Evolutionary conservation across 2,888 invertebrate species (phyloP).

Genomic region (Sarcophaga rosellei): DNA sequence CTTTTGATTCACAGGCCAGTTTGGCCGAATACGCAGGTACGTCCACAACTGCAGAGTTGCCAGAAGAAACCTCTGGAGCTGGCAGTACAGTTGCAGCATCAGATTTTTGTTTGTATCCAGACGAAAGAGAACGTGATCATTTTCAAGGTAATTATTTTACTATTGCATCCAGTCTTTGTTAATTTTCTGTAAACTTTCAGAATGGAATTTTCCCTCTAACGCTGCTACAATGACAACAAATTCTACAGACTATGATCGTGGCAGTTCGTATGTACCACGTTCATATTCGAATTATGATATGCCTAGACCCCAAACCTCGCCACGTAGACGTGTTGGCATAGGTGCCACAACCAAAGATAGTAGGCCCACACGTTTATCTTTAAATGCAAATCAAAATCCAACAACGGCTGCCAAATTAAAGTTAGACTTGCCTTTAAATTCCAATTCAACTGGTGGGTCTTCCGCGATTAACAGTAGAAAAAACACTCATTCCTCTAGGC

Average conservation of each 20-base stretch:
- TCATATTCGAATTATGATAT: slow-evolving; percentile 80
- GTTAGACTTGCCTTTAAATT: slow-evolving; percentile 75
- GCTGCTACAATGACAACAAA: slow-evolving; percentile 62
- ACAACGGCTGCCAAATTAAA: slow-evolving; percentile 74
- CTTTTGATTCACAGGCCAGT: slow-evolving; percentile 82
- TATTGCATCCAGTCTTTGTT: background rate
- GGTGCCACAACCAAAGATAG: slow-evolving; percentile 61
- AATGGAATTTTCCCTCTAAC: slow-evolving; percentile 59
- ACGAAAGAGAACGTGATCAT: slow-evolving; percentile 59
- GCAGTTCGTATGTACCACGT: slow-evolving; percentile 77
- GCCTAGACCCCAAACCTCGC: slow-evolving; percentile 71
- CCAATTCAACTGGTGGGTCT: slow-evolving; percentile 50
- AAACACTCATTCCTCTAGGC: slow-evolving; percentile 52
- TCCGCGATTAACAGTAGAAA: slow-evolving; percentile 53
- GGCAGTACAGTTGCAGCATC: slow-evolving; percentile 22
- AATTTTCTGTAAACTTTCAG: slow-evolving; percentile 67
- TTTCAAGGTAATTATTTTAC: slow-evolving; percentile 55
- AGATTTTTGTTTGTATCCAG: slow-evolving; percentile 62
- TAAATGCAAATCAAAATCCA: slow-evolving; percentile 69
- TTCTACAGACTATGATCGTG: slow-evolving; percentile 67
- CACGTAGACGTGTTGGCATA: slow-evolving; percentile 68
- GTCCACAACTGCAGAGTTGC: slow-evolving; percentile 50
- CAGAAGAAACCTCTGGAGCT: slow-evolving; percentile 33
- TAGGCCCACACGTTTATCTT: slow-evolving; percentile 74
- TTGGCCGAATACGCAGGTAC: slow-evolving; percentile 78